Conservation (phyloP, 1,140 invertebrate species). For the Stegodyphus dumicola region DNA sequence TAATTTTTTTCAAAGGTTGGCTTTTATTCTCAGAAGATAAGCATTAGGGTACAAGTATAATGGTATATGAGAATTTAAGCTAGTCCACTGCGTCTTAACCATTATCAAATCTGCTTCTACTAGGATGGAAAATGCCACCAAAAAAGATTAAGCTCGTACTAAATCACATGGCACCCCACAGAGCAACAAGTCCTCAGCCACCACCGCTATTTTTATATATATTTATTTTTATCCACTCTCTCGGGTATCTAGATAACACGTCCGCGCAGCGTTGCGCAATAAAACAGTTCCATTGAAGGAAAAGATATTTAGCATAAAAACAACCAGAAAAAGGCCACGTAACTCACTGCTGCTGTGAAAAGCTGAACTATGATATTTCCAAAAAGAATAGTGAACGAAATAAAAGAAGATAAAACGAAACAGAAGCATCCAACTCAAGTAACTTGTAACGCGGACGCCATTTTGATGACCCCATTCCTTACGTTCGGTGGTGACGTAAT, state of each 20-base stretch:
- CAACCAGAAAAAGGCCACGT: not conserved
- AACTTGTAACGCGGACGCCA: not conserved
- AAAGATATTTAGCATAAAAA: not conserved
- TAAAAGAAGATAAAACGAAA: not conserved
- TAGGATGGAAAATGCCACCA: slow-evolving; percentile 60
- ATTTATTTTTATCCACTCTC: not conserved
- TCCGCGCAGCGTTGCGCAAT: not conserved
- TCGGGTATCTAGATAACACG: not conserved
- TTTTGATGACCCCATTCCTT: slow-evolving; percentile 15
- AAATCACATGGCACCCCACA: slow-evolving; percentile 61
- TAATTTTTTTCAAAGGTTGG: slow-evolving; percentile 54
- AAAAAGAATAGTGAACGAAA: not conserved
- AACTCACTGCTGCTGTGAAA: not conserved
- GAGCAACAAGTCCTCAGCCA: slow-evolving; percentile 58
- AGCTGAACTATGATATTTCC: not conserved
- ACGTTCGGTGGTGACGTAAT: slow-evolving; percentile 58
- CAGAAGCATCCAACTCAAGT: not conserved
- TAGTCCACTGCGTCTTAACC: slow-evolving; percentile 57
- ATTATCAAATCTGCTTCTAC: slow-evolving; percentile 58
- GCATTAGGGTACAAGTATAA: slow-evolving; percentile 61
- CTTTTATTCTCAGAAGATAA: slow-evolving; percentile 62
- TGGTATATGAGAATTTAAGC: slow-evolving; percentile 56
- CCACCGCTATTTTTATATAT: slow-evolving; percentile 45
- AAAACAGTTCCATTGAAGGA: not conserved
- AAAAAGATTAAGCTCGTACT: slow-evolving; percentile 61